A percentile compares a stretch with the other conserved stretches of the same genome.
These are phyloP conservation scores for Anadara kagoshimensis DNA, from an alignment of 1,140 invertebrate genomes.

Conservation along the genomic window DNA sequence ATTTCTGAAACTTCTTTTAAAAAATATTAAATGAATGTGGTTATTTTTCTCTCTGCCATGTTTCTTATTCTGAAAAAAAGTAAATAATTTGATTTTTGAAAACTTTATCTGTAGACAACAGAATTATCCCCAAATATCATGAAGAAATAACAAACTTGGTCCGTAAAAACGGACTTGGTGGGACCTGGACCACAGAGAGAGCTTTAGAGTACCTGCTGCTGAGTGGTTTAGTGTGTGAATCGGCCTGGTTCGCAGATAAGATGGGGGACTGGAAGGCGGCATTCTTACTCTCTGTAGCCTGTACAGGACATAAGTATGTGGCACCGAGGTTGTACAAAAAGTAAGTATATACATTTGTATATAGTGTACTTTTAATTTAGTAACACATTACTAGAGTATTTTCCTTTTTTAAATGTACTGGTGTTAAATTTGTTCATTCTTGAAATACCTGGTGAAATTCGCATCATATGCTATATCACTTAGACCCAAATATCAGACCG, in stretches of 20 bases:
- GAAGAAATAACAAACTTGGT: slow-evolving; percentile 59
- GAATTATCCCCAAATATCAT: slow-evolving; percentile 68
- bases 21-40: too few relatives aligned
- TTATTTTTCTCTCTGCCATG: too few relatives aligned
- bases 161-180: slow-evolving; percentile 51
- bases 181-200: slow-evolving; percentile 66
- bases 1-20: too few relatives aligned
- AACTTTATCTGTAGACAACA: slow-evolving; percentile 54
- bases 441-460: too few relatives aligned
- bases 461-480: too few relatives aligned
- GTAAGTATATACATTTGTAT: too few relatives aligned
- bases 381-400: too few relatives aligned
- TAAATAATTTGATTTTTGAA: not conserved
- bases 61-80: too few relatives aligned
- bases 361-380: too few relatives aligned
- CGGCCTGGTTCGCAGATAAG: slow-evolving; percentile 68
- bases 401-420: too few relatives aligned
- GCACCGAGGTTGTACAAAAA: slow-evolving; percentile 57
- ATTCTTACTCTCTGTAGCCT: slow-evolving; percentile 63
- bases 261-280: slow-evolving; percentile 73
- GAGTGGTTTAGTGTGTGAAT: slow-evolving; percentile 68
- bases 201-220: slow-evolving; percentile 70
- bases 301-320: slow-evolving; percentile 49
- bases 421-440: too few relatives aligned
- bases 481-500: too few relatives aligned